Percentiles rank a stretch among this genome's conserved stretches.
These are phyloP conservation scores for Otolemur garnettii DNA, from an alignment of 2,113 vertebrate species.

Conservation along the genomic window DNA sequence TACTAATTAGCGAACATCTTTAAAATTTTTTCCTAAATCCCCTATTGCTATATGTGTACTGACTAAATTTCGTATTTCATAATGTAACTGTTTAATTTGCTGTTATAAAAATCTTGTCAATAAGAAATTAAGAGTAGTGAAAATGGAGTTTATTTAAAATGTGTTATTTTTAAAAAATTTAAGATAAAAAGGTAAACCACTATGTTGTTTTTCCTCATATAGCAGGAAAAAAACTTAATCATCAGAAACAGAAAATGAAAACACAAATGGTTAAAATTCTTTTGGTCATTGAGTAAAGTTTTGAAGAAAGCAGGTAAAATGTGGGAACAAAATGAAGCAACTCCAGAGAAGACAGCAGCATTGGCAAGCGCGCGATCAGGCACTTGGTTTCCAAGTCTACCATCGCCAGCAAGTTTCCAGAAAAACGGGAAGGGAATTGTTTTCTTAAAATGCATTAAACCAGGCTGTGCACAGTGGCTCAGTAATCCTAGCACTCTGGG, in stretches of 20 bases:
- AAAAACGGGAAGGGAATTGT: not conserved
- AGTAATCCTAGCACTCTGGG: too few relatives aligned
- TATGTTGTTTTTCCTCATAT: not conserved
- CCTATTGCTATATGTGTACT: not conserved
- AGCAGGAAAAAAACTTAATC: not conserved
- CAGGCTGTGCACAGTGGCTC: not conserved
- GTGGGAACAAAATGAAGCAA: not conserved
- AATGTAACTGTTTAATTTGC: not conserved
- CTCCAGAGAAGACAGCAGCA: not conserved
- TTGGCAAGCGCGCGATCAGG: not conserved
- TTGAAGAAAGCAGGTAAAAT: not conserved
- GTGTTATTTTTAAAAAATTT: not conserved
- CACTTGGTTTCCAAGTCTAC: not conserved
- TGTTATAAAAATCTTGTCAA: not conserved
- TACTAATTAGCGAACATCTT: not conserved
- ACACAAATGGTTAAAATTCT: not conserved
- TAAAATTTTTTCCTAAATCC: not conserved
- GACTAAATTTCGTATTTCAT: not conserved
- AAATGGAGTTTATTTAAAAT: not conserved
- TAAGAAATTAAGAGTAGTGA: not conserved
- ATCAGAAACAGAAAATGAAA: not conserved
- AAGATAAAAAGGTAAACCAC: not conserved
- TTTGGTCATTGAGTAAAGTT: not conserved
- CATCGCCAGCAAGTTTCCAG: not conserved
- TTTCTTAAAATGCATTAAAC: not conserved